Base-by-base conservation (phyloP, 2,113 vertebrate species). In the Myrmophylax atrothorax region DNA sequence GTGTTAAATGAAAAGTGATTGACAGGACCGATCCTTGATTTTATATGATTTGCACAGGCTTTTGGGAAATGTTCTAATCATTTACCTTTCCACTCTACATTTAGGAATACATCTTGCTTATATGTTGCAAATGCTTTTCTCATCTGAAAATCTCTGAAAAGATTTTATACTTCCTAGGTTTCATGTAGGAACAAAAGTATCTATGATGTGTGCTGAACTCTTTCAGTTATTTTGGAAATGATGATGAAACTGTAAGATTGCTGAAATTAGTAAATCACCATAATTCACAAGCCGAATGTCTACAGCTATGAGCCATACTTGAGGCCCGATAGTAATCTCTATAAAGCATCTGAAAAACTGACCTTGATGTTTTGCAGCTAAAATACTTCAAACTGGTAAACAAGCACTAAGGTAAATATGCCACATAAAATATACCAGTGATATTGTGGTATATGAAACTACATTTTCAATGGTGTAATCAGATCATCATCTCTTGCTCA, bases 1-100 rank as follows among this genome's bases (percentile, higher is more conserved):
- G 84, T 86, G 64, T 93, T 96, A 96, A 96, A 95, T 78, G 56
- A 89, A 84, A 96, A 90, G 86, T 88, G 93, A 93, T 88, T 96
- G 93, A 94, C 88, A 86, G 56, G 55, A 33, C 15, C 70, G 79
- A 84, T 60, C 60, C 70, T 88, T 90, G 42, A 37, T 84, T 90
- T 93, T 83, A 64, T 84, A 12, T 75, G 37, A 94, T 93, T 88
- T 95, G 24, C 60, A 80, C 19, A 31, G 90, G 24, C 40, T 95
- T 88, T 16, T 95, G 88, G 92, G 63, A 93, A 95, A 86, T 86
- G 49, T 90, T 91, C 59, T 86, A 80, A 83, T 91, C 1, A 63
- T 96, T 88, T 92, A 37, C 33, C 26, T 94, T 80, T 73, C 55
- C 67, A 90, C 35, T 96, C 38, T 35, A 66, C 33, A 20, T 91